Evolutionary conservation across 2,113 vertebrate species (phyloP), one percentile per base, ranked within the genome.

Genomic region (Menura novaehollandiae): DNA sequence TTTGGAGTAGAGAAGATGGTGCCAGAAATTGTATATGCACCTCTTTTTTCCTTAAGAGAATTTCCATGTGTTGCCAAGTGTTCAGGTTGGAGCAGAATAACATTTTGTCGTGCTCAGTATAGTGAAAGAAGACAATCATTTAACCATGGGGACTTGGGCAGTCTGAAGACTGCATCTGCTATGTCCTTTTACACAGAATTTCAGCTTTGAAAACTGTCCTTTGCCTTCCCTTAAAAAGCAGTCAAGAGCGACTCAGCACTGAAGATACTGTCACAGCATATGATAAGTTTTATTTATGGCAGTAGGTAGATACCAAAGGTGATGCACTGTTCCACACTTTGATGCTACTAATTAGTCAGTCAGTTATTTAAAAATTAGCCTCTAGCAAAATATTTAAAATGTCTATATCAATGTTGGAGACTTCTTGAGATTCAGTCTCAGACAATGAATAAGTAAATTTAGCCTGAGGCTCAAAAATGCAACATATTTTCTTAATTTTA

Each of bases 381-480:
- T 81, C 76, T n/a, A 89, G 96, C 79, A 93, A 89, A 92, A 89
- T 89, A 95, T 78, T 96, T 92, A 11, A 94, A 86, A 92, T 2
- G 49, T 94, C 86, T 91, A 32, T 96, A 77, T 56, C 73, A 68
- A 89, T 96, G 66, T 13, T 64, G 56, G 56, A 96, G 73, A 49
- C 28, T 59, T 77, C 85, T 92, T 91, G 76, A 77, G 27, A 67
- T 76, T 91, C 46, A 60, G 27, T 44, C 63, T 86, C 72, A 96
- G 92, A 89, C 68, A 89, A 96, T 93, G 88, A 97, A 96, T 94
- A 96, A 94, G 32, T 92, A 84, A 95, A 77, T 52, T 68, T 84
- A 78, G 85, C 96, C 92, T 30, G 74, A 91, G 80, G 96, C 90
- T 88, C n/a, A 86, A 64, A 96, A 91, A 21, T 51, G 27, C 22